Percentiles rank a stretch among this genome's conserved stretches.
These are phyloP conservation scores for Lithobates sylvaticus DNA, from an alignment of 2,797 vertebrate species.

Conservation along the genomic window DNA sequence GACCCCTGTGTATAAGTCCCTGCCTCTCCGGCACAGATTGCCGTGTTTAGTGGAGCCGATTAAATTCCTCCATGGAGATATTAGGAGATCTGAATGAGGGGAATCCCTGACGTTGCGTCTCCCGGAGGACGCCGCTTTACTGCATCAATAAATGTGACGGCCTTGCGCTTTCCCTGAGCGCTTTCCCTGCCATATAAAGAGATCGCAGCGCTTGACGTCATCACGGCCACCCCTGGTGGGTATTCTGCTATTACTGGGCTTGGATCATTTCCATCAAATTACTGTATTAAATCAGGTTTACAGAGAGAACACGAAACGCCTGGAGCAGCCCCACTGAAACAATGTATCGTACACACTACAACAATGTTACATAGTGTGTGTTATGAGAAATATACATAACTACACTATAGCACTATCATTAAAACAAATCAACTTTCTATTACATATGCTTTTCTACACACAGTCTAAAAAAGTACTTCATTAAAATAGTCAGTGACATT, in stretches of 20 bases:
- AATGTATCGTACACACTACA: too few relatives aligned
- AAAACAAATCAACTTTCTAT: too few relatives aligned
- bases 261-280: background rate
- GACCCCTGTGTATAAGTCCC: too few relatives aligned
- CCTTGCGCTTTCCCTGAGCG: background rate
- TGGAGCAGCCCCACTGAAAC: background rate
- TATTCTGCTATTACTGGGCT: background rate
- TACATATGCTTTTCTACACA: too few relatives aligned
- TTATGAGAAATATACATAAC: too few relatives aligned
- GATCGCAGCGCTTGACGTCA: background rate
- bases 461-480: too few relatives aligned
- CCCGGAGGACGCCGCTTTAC: background rate
- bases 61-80: background rate
- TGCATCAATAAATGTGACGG: background rate
- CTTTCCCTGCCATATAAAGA: background rate
- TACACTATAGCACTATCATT: too few relatives aligned
- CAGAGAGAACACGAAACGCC: background rate
- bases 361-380: background rate
- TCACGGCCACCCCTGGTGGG: background rate
- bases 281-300: background rate
- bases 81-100: slow-evolving; percentile 5
- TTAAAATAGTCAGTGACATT: too few relatives aligned
- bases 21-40: background rate
- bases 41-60: background rate
- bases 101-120: background rate